Base-by-base conservation (phyloP, 2,113 vertebrate species). In the Carollia perspicillata region DNA sequence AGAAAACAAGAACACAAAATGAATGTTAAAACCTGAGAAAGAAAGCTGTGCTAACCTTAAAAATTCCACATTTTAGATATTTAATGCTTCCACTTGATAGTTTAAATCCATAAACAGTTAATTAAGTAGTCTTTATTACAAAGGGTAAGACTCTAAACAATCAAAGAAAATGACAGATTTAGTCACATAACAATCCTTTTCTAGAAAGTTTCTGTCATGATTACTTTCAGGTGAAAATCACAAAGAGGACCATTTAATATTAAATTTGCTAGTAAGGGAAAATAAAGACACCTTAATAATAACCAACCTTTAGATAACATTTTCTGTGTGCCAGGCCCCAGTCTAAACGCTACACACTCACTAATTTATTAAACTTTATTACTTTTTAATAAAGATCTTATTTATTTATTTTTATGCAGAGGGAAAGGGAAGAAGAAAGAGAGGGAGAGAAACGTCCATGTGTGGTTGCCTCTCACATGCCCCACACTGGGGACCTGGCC, bases 121-220 rank as follows among this genome's bases (percentile, higher is more conserved):
- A 85, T 8, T 40, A 44, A 69, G 40, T 79, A 35, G 5, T 68
- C 5, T 84, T 94, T 79, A 83, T 40, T 60, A 84, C 37, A 69
- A 66, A 93, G 60, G 4, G 1, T 68, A 84, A 84, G 33, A 81
- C 4, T 84, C 16, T 33, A 80, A 79, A 80, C 5, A 90, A 71
- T 66, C 33, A 80, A 92, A 95, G 8, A 93, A 97, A 96, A 91
- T 75, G 37, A 77, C 11, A 89, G 8, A 53, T 85, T 83, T 60
- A 69, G 33, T 71, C 51, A 74, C 51, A 30, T 3, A 89, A 92
- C 8, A 23, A 8, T 75, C 68, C 44, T 47, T 91, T 80, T 58
- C 28, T 23, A 90, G 22, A 77, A 96, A 58, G 10, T 93, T 90
- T 90, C 18, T 47, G 12, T 74, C 35, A 63, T 18, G 74, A 30